Evolutionary conservation across 1,140 invertebrate genomes (phyloP), one percentile per base, ranked within the genome.

Genomic region (Probaryconus sp.): DNA sequence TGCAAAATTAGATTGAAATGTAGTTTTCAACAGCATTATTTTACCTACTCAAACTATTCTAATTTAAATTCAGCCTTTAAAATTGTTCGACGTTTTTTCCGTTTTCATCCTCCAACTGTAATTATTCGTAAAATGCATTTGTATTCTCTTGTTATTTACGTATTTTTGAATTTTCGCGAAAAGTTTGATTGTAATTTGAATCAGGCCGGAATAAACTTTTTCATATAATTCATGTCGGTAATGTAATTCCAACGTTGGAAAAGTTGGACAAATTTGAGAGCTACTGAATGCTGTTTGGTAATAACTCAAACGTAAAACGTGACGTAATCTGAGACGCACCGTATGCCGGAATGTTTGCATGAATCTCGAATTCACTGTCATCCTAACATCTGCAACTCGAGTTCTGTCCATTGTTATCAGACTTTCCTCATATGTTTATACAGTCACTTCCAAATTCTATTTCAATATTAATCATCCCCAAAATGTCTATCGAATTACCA

Each of bases 401-500:
- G 17, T 13, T 5, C 9, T 45, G 20, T 58, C 28, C 30, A 31
- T 37, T 45, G 38, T 16, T 33, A 45, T 58, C 48, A 21, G 30
- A 35, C 21, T 28, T 42, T 35, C 10, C 9, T 24, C 30, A 35
- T 18, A 35, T 58, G 28, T 58, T 45, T 58, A 58, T 58, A 35
- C 40, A 31, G 51, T 42, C 28, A 17, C 7, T 56, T 43, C 5
- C 17, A 2, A 58, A 45, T 43, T 35, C 53, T 16, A 58, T 35
- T 58, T 45, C 40, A 58, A 45, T 45, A 45, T 58, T 45, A 58
- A 45, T 58, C 13, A n/a, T n/a, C 5, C 24, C 14, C 37, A 24
- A 51, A 51, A 26, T 51, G 18, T 38, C 33, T 38, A 10, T 26
- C 21, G 5, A 2, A 2, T 38, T 24, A n/a, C n/a, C n/a, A n/a